These are phyloP conservation scores for Diacarnus erythraeanus DNA, from an alignment of 37 sponge, comb jelly and placozoan genomes.

Conservation along the genomic window DNA sequence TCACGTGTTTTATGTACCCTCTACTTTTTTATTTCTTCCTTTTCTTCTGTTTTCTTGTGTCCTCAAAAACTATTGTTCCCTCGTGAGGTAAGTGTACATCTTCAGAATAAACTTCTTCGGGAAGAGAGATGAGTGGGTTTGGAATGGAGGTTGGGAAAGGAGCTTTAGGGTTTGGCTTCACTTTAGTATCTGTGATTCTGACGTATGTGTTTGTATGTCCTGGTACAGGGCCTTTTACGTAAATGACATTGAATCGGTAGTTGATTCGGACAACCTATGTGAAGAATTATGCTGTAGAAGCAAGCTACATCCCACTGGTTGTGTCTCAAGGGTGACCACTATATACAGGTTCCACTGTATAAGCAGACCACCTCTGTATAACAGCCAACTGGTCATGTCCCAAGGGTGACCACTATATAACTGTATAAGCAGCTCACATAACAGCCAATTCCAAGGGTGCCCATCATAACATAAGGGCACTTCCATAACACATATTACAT, in stretches of 20 bases:
- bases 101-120: slow-evolving; percentile 73
- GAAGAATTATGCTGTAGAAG: no score
- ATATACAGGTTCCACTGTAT: no score
- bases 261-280: slow-evolving; percentile 81
- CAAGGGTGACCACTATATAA: no score
- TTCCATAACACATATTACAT: no score
- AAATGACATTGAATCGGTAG: slow-evolving; percentile 69
- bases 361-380: no score
- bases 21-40: neutral
- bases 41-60: slow-evolving; percentile 17
- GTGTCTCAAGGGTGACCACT: no score
- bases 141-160: slow-evolving; percentile 76
- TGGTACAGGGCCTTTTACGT: slow-evolving; percentile 85
- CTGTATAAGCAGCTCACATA: no score
- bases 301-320: no score
- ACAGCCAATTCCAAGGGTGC: no score
- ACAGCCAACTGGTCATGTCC: no score
- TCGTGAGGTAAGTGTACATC: slow-evolving; percentile 65
- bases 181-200: slow-evolving; percentile 71
- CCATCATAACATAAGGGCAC: no score
- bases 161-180: slow-evolving; percentile 40
- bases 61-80: slow-evolving; percentile 6
- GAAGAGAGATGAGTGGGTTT: neutral
- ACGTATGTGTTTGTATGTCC: slow-evolving; percentile 63
- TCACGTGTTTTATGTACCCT: no score